These are phyloP conservation scores for Ophiodon elongatus DNA, from an alignment of 2,113 vertebrate genomes.

Conservation along the genomic window DNA sequence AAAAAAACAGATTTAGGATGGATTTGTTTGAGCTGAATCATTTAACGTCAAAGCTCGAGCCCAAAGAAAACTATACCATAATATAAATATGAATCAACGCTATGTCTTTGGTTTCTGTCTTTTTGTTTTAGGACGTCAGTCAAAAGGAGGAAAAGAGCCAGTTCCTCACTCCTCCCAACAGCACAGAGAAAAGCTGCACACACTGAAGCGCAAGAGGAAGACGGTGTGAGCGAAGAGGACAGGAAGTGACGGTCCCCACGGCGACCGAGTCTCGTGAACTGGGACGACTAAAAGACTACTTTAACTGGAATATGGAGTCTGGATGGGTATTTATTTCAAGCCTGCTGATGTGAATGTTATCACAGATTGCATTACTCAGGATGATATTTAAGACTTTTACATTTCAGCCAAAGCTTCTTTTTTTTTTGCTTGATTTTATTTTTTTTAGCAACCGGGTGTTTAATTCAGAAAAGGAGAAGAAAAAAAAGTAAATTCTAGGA, in stretches of 20 bases:
- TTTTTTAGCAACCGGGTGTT: constrained; percentile 17
- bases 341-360: background rate
- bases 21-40: background rate
- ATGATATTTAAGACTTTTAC: background rate
- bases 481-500: constrained; percentile 26
- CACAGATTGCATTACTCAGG: constrained; percentile 1
- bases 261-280: background rate
- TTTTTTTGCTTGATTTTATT: background rate
- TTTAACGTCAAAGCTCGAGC: background rate
- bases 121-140: constrained; percentile 50
- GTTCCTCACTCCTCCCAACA: constrained; percentile 89
- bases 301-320: background rate
- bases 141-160: constrained; percentile 33
- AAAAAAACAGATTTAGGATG: background rate
- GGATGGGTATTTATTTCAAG: background rate
- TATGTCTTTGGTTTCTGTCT: background rate
- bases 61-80: background rate
- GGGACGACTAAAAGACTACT: background rate
- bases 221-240: background rate
- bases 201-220: constrained; percentile 32
- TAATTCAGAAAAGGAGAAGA: constrained; percentile 9
- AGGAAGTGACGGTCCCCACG: background rate
- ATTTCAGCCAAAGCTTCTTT: constrained; percentile 14
- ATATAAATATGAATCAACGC: background rate
- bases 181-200: constrained; percentile 85